Conservation (phyloP, 1,140 invertebrate genomes). For the Euura lappo region DNA sequence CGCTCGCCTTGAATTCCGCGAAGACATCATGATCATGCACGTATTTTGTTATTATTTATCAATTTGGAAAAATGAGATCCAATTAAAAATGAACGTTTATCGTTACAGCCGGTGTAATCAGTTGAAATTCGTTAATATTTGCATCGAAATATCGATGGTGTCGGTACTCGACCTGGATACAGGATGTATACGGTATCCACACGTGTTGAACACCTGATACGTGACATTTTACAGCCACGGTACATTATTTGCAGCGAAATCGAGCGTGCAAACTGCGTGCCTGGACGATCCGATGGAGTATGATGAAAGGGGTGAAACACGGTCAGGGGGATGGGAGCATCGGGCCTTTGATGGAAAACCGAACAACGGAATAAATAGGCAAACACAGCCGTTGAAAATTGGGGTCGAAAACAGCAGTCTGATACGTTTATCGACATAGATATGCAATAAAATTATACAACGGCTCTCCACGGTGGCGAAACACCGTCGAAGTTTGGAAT, state of each 20-base stretch:
- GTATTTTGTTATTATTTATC: too few relatives aligned
- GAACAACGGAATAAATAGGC: neutral
- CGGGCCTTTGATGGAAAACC: neutral
- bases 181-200: too few relatives aligned
- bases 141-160: too few relatives aligned
- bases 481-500: neutral
- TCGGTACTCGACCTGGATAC: too few relatives aligned
- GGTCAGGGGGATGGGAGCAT: neutral
- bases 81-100: too few relatives aligned
- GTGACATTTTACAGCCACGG: too few relatives aligned
- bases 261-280: neutral
- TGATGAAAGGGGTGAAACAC: neutral
- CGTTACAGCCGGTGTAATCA: too few relatives aligned
- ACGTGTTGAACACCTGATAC: too few relatives aligned
- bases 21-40: too few relatives aligned
- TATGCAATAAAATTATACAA: neutral
- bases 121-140: too few relatives aligned
- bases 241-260: neutral
- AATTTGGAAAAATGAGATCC: too few relatives aligned
- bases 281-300: neutral
- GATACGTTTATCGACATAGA: neutral
- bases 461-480: neutral
- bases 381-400: neutral
- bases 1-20: too few relatives aligned
- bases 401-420: neutral